Evolutionary conservation across 2,888 invertebrate genomes (phyloP).

Genomic region (Volucella inflata): DNA sequence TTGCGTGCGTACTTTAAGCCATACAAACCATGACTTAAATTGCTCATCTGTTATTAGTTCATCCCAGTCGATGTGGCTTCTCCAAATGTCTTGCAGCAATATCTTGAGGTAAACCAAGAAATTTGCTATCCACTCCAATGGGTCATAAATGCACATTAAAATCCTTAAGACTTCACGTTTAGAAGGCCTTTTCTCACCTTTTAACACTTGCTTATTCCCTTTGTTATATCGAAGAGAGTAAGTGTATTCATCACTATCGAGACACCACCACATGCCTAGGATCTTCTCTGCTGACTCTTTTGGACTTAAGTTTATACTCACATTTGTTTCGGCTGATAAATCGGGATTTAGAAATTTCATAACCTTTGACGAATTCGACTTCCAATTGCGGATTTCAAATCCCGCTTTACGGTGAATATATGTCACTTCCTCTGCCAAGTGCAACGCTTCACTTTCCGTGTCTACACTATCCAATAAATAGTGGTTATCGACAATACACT

Average conservation of each 20-base stretch:
- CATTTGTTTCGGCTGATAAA: no score
- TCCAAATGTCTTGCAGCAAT: slow-evolving; percentile 20
- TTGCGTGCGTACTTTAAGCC: no score
- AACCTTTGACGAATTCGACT: slow-evolving; percentile 10
- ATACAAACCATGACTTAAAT: no score
- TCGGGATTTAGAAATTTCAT: no score
- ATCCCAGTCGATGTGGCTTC: slow-evolving; percentile 4
- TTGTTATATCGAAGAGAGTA: slow-evolving; percentile 4
- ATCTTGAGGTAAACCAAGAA: slow-evolving; percentile 9
- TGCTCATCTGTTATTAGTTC: not conserved
- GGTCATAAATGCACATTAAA: not conserved
- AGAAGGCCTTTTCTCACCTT: no score
- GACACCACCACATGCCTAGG: slow-evolving; percentile 19
- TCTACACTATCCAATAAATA: no score
- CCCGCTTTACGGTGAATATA: not conserved
- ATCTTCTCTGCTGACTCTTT: slow-evolving; percentile 1
- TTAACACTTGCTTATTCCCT: not conserved
- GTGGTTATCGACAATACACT: no score
- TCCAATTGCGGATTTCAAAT: slow-evolving; percentile 22
- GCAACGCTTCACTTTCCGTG: rapidly evolving
- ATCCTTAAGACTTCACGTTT: no score
- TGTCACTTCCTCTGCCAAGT: not conserved
- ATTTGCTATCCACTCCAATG: not conserved
- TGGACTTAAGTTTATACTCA: not conserved
- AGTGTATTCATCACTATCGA: slow-evolving; percentile 1